Conservation (phyloP, 2,888 invertebrate genomes). For the Coenonympha glycerion region DNA sequence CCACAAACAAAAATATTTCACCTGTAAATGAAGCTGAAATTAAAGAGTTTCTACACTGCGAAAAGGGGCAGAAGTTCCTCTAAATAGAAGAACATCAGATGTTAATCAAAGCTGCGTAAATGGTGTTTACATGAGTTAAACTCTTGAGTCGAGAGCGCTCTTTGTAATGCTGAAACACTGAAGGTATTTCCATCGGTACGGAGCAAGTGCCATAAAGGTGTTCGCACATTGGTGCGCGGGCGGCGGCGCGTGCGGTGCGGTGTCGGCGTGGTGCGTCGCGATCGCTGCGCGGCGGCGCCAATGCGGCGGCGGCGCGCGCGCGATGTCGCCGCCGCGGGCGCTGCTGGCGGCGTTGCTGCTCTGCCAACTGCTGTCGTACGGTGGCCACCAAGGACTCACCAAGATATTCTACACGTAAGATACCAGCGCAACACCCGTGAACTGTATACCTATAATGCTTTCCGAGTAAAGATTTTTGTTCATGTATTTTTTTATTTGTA, state of each 20-base stretch:
- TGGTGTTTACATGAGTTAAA: background rate
- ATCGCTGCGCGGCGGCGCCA: conserved; percentile 61
- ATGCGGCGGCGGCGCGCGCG: conserved; percentile 68
- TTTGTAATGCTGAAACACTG: background rate
- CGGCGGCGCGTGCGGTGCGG: conserved; percentile 17
- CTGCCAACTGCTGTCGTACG: conserved; percentile 69
- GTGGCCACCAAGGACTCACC: conserved; percentile 74
- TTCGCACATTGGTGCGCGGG: conserved; percentile 10
- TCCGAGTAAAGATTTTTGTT: too few relatives aligned
- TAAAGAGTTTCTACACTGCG: too few relatives aligned
- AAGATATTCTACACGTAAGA: conserved; percentile 73
- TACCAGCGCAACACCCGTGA: too few relatives aligned
- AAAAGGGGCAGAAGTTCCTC: too few relatives aligned
- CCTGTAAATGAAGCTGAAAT: too few relatives aligned
- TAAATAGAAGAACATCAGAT: too few relatives aligned
- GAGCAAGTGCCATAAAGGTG: conserved; percentile 6
- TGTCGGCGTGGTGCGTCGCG: conserved; percentile 41
- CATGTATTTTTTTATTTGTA: too few relatives aligned
- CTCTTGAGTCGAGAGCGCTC: background rate
- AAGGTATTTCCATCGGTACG: background rate
- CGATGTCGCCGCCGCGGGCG: conserved; percentile 74
- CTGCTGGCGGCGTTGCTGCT: conserved; percentile 67
- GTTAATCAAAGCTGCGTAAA: too few relatives aligned
- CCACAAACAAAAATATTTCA: too few relatives aligned
- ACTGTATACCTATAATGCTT: too few relatives aligned